Base-by-base conservation (phyloP, 2,113 vertebrate genomes). In the Campylomormyrus numenius region DNA sequence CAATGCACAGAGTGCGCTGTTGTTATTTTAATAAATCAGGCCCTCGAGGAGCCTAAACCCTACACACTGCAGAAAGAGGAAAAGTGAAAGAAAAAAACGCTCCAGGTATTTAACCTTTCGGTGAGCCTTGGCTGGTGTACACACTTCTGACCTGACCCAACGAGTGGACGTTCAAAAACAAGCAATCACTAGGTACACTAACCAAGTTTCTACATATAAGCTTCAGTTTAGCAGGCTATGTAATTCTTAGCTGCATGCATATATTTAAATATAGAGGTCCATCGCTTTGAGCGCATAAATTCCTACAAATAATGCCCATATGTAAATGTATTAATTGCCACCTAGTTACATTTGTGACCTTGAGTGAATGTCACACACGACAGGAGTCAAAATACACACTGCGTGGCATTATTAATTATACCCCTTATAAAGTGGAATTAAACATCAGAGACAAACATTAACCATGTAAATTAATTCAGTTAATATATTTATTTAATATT, bases 391-490 rank as follows among this genome's bases (percentile, higher is more conserved):
- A 80, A 80, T 42, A 42, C 74, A 80, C 5, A 42, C 74, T 42
- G 5, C 5, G 5, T 42, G 17, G 74, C 5, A 42, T 80, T 80
- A 80, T 42, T 80, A 80, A 80, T 80, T 80, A 80, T 80, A 42
- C 74, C 17, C 31, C 17, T 80, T 39, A 80, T 80, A 17, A 42
- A 80, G 74, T 42, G 74, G 74, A 80, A 35, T 42, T 42, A 80
- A 17, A 80, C 35, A 42, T 17, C 31, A 80, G 74, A 80, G 74
- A 80, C 74, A 80, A 80, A 80, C 74, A 80, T 80, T 80, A 80
- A 80, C 74, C 74, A 80, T 80, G 74, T 80, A 80, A 80, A 80
- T 80, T 80, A 80, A 80, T 80, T 80, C 74, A 80, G 74, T 80
- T 80, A 80, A 80, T 80, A 80, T 80, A 39, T 80, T 80, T 39